Evolutionary conservation across 2,797 vertebrate species (phyloP), one percentile per base, ranked within the genome.

Genomic region (Dryobates pubescens): DNA sequence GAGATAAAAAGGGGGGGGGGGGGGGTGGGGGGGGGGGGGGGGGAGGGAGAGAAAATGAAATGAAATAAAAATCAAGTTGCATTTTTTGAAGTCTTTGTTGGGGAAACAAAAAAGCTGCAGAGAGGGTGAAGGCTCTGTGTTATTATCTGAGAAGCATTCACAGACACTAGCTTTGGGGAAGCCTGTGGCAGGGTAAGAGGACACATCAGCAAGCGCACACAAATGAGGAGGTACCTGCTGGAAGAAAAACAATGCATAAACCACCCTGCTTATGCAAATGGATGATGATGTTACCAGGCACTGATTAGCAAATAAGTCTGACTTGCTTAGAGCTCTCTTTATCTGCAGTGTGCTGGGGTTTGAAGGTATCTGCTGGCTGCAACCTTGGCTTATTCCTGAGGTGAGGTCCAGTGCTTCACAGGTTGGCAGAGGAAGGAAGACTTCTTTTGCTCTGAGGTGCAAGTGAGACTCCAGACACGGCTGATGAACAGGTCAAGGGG

Each of bases 81-180:
- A 14, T 62, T 89, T 95, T 95, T 94, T 76, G 58, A 90, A 89
- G 34, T 26, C 69, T 90, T 69, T 76, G 91, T 81, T 88, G 47
- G 70, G 6, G 86, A 81, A 75, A 45, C 7, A 54, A 47, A 24
- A 13, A 49, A 38, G 45, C 53, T 67, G 78, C 24, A 75, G 88
- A 82, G 63, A 73, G 41, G 79, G 82, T 93, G 82, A n/a, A 76
- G 79, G 69, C 63, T 82, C 62, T 89, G 96, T 90, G 94, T 94
- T 91, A 94, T 86, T 92, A 61, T 73, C 92, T 90, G 89, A 72
- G 87, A 68, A 93, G 75, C 51, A 65, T 73, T 74, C 81, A 85
- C 90, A 76, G 84, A 57, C 73, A 45, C 41, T 76, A 88, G 94
- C 95, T 96, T 92, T 96, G 87, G 95, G 95, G 87, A 90, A 96